Evolutionary conservation across 1,140 invertebrate species (phyloP), one percentile per base, ranked within the genome.

Genomic region (Bombus balteatus): DNA sequence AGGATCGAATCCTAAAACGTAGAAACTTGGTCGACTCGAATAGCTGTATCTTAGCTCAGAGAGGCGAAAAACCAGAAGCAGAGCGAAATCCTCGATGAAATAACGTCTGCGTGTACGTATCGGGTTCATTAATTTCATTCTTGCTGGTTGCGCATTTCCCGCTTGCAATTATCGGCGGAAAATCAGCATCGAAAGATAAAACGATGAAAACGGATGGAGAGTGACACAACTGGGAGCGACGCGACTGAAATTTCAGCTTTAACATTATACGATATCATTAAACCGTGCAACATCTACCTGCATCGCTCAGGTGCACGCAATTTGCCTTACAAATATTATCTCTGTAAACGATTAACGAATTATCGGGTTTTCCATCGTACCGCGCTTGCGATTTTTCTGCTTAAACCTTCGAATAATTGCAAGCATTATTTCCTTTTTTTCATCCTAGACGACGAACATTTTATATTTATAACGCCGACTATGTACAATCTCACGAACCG

Each of bases 301-400:
- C 32, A 53, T 25, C 28, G 39, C 15, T 62, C 9, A 8, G 18
- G 39, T 3, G 12, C 77, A 15, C 41, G 13, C 43, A 15, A 66
- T 79, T 80, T 68, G 25, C 32, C 41, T 80, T 66, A 47, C 41
- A 80, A 68, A 80, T 80, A 80, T 80, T 80, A 66, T 68, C 77
- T 80, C 43, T 80, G 47, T 53, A 68, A 53, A 47, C 77, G 77
- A 80, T 80, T 80, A 80, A 80, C 39, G 22, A 53, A 81, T 81
- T 59, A 32, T 28, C 18, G 34, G 18, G 43, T 8, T 41, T 25
- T 72, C 13, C 8, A 53, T 15, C 28, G 53, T 8, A 28, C 4
- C 66, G 47, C 47, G 6, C 6, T 22, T 53, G 18, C 18, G 0
- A 22, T 53, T 8, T 53, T 71, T 12, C n/a, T 43, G 13, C 28